Percentiles rank a stretch among this genome's conserved stretches.
These are phyloP conservation scores for Apus apus DNA, from an alignment of 2,113 vertebrate genomes.

Conservation along the genomic window DNA sequence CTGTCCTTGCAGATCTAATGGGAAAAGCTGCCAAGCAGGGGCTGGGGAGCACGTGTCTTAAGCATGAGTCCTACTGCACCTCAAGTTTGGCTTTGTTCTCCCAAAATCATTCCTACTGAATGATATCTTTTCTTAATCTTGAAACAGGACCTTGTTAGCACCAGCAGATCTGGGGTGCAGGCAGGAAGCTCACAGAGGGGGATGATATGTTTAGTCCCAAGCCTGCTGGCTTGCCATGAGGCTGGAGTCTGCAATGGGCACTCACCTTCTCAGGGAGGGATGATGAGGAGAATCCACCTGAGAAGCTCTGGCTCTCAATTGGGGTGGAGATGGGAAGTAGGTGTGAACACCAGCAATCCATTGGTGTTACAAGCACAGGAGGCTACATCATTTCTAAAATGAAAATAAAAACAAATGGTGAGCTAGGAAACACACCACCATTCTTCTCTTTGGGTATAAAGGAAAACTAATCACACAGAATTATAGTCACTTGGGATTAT, in stretches of 20 bases:
- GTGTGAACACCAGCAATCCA: not conserved
- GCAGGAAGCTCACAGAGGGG: not conserved
- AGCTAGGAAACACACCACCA: not conserved
- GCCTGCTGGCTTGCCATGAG: not conserved
- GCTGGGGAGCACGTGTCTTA: not conserved
- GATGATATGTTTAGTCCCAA: not conserved
- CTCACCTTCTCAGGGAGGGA: conserved; percentile 25
- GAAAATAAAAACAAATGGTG: not conserved
- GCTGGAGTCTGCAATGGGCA: not conserved
- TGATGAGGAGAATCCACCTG: not conserved
- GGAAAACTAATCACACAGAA: too few relatives aligned
- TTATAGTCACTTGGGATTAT: not conserved
- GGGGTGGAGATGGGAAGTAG: not conserved
- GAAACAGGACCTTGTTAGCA: not conserved
- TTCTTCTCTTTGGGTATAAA: not conserved
- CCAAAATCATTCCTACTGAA: not conserved
- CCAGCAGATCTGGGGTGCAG: not conserved
- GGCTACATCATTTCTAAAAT: not conserved
- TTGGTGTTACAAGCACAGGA: not conserved
- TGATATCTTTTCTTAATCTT: not conserved
- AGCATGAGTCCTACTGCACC: not conserved
- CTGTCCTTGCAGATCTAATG: not conserved
- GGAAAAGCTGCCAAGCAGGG: not conserved
- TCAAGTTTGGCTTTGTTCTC: not conserved
- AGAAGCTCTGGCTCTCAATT: not conserved